Conservation (phyloP, 2,888 invertebrate species). For the Apotomis betuletana region DNA sequence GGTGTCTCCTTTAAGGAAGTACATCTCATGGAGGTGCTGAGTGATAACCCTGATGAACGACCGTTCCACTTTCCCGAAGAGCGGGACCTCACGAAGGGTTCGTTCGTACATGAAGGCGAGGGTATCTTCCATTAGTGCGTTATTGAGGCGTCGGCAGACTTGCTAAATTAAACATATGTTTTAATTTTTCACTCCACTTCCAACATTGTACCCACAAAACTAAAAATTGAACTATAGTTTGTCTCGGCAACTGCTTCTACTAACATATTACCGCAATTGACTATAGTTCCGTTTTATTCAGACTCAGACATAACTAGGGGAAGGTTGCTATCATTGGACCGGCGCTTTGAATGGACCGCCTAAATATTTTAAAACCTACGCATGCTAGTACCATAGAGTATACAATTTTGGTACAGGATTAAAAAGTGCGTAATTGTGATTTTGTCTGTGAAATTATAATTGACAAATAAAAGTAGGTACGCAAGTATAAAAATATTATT, state of each 20-base stretch:
- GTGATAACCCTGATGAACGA: conserved; percentile 82
- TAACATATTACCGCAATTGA: too few relatives aligned
- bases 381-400: not conserved
- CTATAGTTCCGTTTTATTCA: too few relatives aligned
- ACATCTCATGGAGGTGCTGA: conserved; percentile 79
- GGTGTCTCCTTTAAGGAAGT: conserved; percentile 77
- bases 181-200: not conserved
- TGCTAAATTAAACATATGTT: conserved; percentile 53
- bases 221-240: too few relatives aligned
- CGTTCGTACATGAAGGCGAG: conserved; percentile 80
- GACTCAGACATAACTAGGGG: too few relatives aligned
- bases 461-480: too few relatives aligned
- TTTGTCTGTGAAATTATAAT: too few relatives aligned
- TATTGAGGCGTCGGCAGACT: conserved; percentile 78
- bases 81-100: conserved; percentile 79
- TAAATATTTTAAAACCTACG: conserved; percentile 1
- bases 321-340: conserved; percentile 2
- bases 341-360: not conserved
- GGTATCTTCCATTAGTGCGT: conserved; percentile 81
- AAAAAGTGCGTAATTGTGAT: too few relatives aligned
- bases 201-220: too few relatives aligned
- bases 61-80: conserved; percentile 79
- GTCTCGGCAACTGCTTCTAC: too few relatives aligned
- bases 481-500: too few relatives aligned
- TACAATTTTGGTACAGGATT: too few relatives aligned